Evolutionary conservation across 2,797 vertebrate species (phyloP), one percentile per base, ranked within the genome.

Genomic region (Decapterus maruadsi): DNA sequence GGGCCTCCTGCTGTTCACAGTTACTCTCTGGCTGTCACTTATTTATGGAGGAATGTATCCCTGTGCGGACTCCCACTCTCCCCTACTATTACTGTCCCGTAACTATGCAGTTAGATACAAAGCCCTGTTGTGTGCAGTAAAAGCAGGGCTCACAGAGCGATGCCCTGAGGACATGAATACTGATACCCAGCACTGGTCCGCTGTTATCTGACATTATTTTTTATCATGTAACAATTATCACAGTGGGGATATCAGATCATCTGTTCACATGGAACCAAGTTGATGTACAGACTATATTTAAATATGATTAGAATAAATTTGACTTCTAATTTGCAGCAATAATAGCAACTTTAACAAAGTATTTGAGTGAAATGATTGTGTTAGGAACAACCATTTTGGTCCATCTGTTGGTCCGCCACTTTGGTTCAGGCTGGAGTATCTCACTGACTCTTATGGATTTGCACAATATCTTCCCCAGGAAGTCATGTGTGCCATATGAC

Each of bases 1-100:
- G 40, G 75, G 67, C 66, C 67, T 81, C 84, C 78, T 45, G 83
- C 84, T 87, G 85, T 87, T 85, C 75, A 62, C 82, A 75, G 82
- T 89, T 78, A 88, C 85, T 84, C 81, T 83, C 66, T 83, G 77
- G 22, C 77, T 53, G 86, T 89, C 75, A 80, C 87, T 90, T 89
- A 91, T 91, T 94, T 91, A 91, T 91, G 87, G 90, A 93, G 90
- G 93, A 94, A 94, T 93, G 91, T 83, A 76, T 89, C 77, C 78
- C 62, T 43, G 64, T 68, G 65, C 22, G n/a, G 75, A 68, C 82
- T 70, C 84, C 71, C 77, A 90, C 89, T 88, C 83, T 77, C 43
- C 81, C 55, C 79, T 76, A 78, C 87, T 88, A 90, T 93, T 86
- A 90, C 89, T 85, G 83, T 87, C 87, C 81, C 86, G 84, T 89